Percentiles rank a stretch among this genome's conserved stretches.
Evolutionary conservation across 2,113 vertebrate species (phyloP).

Genomic region (Ia io): DNA sequence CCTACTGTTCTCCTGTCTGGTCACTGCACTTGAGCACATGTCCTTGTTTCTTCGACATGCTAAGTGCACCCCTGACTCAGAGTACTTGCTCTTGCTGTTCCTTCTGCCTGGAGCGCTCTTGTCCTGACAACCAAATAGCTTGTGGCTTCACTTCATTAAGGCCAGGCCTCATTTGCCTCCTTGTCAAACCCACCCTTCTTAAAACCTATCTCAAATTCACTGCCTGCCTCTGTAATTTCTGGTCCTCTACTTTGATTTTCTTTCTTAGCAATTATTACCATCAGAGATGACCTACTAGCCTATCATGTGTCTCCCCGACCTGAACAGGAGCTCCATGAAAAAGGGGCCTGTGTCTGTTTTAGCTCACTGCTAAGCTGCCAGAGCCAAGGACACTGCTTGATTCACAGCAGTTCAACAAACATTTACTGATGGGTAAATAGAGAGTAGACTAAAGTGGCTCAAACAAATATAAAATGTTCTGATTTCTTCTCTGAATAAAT

Average conservation of each 20-base stretch:
- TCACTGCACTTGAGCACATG: neutral
- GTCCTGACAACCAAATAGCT: neutral
- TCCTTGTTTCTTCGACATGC: neutral
- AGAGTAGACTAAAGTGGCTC: neutral
- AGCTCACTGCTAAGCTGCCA: neutral
- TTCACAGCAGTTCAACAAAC: neutral
- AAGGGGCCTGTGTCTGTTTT: neutral
- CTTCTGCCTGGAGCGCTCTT: neutral
- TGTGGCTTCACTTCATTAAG: neutral
- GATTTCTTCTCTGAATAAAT: conserved; percentile 3
- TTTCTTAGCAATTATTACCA: neutral
- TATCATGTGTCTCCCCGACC: neutral
- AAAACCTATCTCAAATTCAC: neutral
- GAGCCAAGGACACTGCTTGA: neutral
- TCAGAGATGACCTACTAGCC: neutral
- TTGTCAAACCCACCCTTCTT: neutral
- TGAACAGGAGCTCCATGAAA: neutral
- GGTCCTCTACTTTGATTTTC: neutral
- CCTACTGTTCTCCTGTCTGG: neutral
- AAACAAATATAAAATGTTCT: neutral
- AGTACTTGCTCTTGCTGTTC: neutral
- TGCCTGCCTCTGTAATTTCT: neutral
- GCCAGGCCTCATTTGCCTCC: neutral
- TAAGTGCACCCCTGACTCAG: neutral
- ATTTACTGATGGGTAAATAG: neutral